These are phyloP conservation scores for Harpagifer antarcticus DNA, from an alignment of 2,797 vertebrate species.

Conservation along the genomic window DNA sequence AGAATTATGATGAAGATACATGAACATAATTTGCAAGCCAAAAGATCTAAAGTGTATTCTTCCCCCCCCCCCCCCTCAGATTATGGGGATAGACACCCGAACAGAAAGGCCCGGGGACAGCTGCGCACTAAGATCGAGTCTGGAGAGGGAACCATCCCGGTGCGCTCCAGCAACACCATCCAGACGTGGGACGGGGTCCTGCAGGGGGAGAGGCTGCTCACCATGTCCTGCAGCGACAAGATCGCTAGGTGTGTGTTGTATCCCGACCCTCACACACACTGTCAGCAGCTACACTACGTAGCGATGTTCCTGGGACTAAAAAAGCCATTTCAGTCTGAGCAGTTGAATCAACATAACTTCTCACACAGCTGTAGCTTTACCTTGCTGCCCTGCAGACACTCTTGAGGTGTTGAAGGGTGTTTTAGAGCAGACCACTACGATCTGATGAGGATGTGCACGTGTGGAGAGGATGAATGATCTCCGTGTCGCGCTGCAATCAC, in stretches of 20 bases:
- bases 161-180: constrained; percentile 89
- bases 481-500: constrained; percentile 32
- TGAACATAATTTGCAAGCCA: neutral
- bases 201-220: constrained; percentile 94
- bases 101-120: constrained; percentile 93
- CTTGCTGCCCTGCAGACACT: neutral
- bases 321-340: neutral
- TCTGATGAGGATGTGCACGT: constrained; percentile 30
- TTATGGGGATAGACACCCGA: constrained; percentile 92
- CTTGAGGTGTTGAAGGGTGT: constrained; percentile 8
- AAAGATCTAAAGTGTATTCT: neutral
- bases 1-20: no score
- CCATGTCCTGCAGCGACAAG: constrained; percentile 99
- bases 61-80: constrained; percentile 73
- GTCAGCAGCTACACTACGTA: no score
- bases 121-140: constrained; percentile 96
- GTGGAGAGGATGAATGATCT: constrained; percentile 43
- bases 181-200: constrained; percentile 96
- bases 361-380: neutral
- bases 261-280: no score
- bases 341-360: neutral
- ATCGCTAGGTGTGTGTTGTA: constrained; percentile 88
- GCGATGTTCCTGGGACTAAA: no score
- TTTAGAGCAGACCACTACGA: constrained; percentile 14
- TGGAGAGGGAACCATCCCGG: constrained; percentile 95